Conservation (phyloP, 2,888 invertebrate species). For the Euplagia quadripunctaria region DNA sequence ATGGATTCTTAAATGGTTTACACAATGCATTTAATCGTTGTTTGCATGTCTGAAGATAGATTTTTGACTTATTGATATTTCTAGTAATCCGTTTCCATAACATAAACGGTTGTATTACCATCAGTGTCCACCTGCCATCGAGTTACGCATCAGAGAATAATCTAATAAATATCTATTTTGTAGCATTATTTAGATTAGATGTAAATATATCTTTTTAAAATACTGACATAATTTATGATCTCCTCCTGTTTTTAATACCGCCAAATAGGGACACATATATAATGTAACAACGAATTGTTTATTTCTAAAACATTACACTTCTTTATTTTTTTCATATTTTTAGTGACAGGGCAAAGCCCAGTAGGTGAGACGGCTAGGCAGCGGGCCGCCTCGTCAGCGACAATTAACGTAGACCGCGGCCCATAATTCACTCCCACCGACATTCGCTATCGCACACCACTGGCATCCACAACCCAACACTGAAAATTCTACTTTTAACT, state of each 20-base stretch:
- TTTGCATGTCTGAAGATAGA: no score
- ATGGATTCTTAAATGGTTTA: no score
- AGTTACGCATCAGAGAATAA: neutral
- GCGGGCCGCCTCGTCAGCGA: slow-evolving; percentile 63
- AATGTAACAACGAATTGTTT: neutral
- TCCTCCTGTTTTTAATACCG: neutral
- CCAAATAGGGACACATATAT: neutral
- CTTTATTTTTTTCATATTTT: neutral
- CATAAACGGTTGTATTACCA: no score
- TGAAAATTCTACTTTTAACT: slow-evolving; percentile 70
- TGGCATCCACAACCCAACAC: slow-evolving; percentile 57
- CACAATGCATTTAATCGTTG: no score
- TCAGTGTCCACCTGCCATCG: neutral
- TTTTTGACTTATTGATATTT: no score
- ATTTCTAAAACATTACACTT: neutral
- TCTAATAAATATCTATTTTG: neutral
- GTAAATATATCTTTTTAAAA: no score
- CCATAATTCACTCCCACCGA: slow-evolving; percentile 73
- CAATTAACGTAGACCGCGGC: slow-evolving; percentile 72
- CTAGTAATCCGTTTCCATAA: no score
- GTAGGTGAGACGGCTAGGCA: slow-evolving; percentile 38
- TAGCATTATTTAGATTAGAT: no score
- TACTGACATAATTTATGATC: neutral
- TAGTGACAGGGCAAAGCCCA: slow-evolving; percentile 41
- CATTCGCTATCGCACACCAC: slow-evolving; percentile 64